Percentiles rank a stretch among this genome's conserved stretches.
Conservation (phyloP, 1,140 invertebrate species). For the Drosophila pseudoobscura region DNA sequence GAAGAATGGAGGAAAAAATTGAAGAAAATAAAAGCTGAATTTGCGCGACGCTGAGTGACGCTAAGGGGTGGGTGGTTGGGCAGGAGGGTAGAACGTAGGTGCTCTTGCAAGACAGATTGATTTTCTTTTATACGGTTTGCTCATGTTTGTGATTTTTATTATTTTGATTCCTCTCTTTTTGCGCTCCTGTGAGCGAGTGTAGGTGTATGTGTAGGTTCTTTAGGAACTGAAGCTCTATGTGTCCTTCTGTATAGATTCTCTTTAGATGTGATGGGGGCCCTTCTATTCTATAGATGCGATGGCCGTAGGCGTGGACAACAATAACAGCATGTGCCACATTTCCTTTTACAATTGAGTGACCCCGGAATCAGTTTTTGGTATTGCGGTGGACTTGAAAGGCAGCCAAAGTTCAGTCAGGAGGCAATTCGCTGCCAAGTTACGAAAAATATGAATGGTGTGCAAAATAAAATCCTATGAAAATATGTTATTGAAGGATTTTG, state of each 20-base stretch:
- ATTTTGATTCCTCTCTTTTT: slow-evolving; percentile 40
- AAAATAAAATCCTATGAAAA: background rate
- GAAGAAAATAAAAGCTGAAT: slow-evolving; percentile 75
- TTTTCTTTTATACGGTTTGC: slow-evolving; percentile 68
- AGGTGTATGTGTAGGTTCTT: background rate
- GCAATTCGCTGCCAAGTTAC: background rate
- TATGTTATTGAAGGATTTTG: too few relatives aligned
- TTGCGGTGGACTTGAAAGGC: slow-evolving; percentile 3
- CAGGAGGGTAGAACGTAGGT: background rate
- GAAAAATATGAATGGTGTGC: background rate
- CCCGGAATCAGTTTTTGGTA: too few relatives aligned
- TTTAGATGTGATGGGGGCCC: slow-evolving; percentile 13
- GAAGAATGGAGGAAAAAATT: slow-evolving; percentile 35
- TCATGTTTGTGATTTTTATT: slow-evolving; percentile 74
- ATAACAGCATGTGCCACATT: slow-evolving; percentile 26
- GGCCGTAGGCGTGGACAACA: slow-evolving; percentile 44
- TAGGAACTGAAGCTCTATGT: too few relatives aligned
- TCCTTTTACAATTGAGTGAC: slow-evolving; percentile 6
- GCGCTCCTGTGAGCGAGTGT: slow-evolving; percentile 4
- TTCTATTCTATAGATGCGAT: slow-evolving; percentile 2
- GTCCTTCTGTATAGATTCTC: background rate
- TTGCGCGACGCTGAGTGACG: slow-evolving; percentile 55
- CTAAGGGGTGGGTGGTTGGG: background rate
- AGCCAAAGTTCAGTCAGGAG: background rate
- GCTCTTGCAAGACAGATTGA: slow-evolving; percentile 49